Percentiles rank a stretch among this genome's conserved stretches.
Conservation (phyloP, 2,797 vertebrate species). For the Chaetophractus vellerosus region DNA sequence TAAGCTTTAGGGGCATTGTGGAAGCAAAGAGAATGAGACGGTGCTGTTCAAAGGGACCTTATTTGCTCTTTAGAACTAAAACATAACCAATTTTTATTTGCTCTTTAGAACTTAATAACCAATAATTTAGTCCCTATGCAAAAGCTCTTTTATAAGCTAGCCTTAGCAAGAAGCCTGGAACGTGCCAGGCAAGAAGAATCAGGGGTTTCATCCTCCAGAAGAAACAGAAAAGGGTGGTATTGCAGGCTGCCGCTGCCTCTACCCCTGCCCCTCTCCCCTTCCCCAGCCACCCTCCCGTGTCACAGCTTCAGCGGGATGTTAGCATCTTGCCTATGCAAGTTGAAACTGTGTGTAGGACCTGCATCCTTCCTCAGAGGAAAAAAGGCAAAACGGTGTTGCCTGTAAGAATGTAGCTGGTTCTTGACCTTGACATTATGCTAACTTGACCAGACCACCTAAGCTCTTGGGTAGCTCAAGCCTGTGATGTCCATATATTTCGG, state of each 20-base stretch:
- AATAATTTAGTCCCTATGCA: not conserved
- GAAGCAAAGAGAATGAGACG: not conserved
- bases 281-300: not conserved
- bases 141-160: not conserved
- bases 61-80: not conserved
- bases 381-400: not conserved
- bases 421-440: constrained; percentile 31
- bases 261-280: not conserved
- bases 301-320: fast-evolving
- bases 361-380: not conserved
- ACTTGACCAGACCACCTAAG: constrained; percentile 44
- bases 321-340: not conserved
- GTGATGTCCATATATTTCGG: constrained; percentile 1
- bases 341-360: not conserved
- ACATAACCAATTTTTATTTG: not conserved
- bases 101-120: not conserved
- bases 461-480: constrained; percentile 47
- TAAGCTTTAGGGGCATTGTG: not conserved
- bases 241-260: not conserved
- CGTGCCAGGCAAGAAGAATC: not conserved
- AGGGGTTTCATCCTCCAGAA: not conserved
- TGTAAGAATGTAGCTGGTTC: constrained; percentile 60
- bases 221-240: not conserved
- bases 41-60: not conserved
- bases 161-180: not conserved